A percentile compares a stretch with the other conserved stretches of the same genome.
Conservation (phyloP, 2,888 invertebrate species). For the Dryocosmus kuriphilus region DNA sequence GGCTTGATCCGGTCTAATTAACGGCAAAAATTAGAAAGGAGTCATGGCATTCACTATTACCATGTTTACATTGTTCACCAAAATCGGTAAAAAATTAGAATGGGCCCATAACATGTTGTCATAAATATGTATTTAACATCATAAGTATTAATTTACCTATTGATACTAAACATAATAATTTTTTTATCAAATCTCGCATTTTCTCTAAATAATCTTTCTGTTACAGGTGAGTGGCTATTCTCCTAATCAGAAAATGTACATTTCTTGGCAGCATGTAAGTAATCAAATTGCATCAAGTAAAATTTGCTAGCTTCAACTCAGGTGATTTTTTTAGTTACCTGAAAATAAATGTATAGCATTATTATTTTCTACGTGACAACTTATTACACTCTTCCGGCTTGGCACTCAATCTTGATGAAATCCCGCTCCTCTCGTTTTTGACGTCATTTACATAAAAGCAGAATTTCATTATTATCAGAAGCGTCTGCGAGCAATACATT, state of each 20-base stretch:
- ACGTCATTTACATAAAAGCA: slow-evolving; percentile 6
- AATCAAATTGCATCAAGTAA: background rate
- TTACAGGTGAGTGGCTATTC: background rate
- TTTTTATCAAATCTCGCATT: background rate
- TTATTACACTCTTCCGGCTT: background rate
- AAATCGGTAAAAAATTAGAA: background rate
- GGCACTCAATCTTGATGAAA: slow-evolving; percentile 11
- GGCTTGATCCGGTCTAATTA: slow-evolving; percentile 59
- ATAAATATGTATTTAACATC: background rate
- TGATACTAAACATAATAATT: background rate
- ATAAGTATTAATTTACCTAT: background rate
- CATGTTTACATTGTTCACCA: background rate
- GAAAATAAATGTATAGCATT: no score
- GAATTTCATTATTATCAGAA: slow-evolving; percentile 24
- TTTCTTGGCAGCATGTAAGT: background rate
- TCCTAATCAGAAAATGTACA: background rate
- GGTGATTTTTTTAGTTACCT: no score
- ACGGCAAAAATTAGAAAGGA: slow-evolving; percentile 59
- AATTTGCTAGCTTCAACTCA: no score
- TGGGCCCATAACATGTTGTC: no score
- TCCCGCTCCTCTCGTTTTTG: background rate
- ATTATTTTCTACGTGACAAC: background rate
- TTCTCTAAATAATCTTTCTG: background rate
- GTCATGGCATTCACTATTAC: slow-evolving; percentile 17
- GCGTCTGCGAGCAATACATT: background rate